Base-by-base conservation (phyloP, 2,113 vertebrate genomes). In the Thamnaconus septentrionalis region DNA sequence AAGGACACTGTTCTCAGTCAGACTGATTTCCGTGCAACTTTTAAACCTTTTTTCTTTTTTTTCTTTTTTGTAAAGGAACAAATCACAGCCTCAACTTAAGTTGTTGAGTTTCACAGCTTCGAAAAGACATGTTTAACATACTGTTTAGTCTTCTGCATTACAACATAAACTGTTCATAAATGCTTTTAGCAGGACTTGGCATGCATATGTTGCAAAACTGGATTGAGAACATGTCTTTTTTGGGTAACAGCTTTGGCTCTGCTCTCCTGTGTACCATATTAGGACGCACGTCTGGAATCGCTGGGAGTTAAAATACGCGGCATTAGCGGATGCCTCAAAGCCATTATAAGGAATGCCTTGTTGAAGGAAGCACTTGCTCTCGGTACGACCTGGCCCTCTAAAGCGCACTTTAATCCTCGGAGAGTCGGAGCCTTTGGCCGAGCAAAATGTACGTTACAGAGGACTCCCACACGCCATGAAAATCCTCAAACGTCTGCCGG, bases 261-360 rank as follows among this genome's bases (percentile, higher is more conserved):
- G 55, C 18, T n/a, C 65, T 6, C 31, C 31, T 9, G 5, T 64
- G 4, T 40, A 62, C 86, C 82, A 70, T 86, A 85, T 78, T 76
- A 69, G 82, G 76, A 66, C 59, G 49, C 43, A 11, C 41, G 43
- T 73, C 59, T 65, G 58, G 55, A 59, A 64, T 55, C 63, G 52
- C 63, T 31, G 41, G 8, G 40, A 53, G 51, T 70, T 64, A 53
- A 48, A 59, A 79, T 78, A 73, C 47, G 59, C 44, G 63, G 59
- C 9, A 68, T 84, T 72, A 60, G 56, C 59, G 54, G 76, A 66
- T 77, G 56, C 58, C 64, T 76, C 59, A 69, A 75, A 80, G 71
- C 71, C 1, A 18, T 74, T 54, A 67, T 51, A 40, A 66, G 74
- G 76, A 85, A 83, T 81, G 74, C 64, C 45, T 60, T 18, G 51